Percentiles rank a stretch among this genome's conserved stretches.
Conservation (phyloP, 2,113 vertebrate genomes). For the Chionomys nivalis region DNA sequence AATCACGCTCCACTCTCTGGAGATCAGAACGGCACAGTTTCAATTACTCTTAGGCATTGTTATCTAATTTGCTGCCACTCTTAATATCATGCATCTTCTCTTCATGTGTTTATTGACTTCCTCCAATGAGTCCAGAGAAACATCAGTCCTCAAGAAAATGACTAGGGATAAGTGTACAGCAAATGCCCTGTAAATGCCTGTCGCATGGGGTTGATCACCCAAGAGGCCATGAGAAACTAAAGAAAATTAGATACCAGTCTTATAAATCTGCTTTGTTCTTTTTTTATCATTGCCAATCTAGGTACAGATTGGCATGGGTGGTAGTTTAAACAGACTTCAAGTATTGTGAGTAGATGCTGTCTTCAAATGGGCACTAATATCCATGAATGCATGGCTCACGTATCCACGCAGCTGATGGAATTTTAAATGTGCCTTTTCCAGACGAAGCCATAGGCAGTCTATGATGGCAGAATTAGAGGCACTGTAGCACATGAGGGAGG, state of each 20-base stretch:
- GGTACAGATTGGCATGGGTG: background rate
- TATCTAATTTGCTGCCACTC: background rate
- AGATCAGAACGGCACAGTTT: constrained; percentile 44
- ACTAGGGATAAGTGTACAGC: background rate
- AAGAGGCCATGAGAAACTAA: background rate
- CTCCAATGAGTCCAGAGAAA: background rate
- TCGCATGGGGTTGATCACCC: background rate
- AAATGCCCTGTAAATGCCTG: background rate
- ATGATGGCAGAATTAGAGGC: background rate
- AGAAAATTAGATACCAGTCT: background rate
- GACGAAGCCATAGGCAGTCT: background rate
- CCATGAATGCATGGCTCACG: background rate
- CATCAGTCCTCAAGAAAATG: background rate
- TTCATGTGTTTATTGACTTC: constrained; percentile 22
- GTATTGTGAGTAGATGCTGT: background rate
- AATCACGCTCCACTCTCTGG: constrained; percentile 17
- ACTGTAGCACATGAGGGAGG: background rate
- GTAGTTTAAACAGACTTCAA: background rate
- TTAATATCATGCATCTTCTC: background rate
- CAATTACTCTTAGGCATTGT: constrained; percentile 20
- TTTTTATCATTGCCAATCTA: background rate
- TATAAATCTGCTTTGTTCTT: background rate
- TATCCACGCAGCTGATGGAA: background rate
- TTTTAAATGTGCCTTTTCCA: background rate
- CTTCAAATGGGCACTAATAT: constrained; percentile 30